Conservation (phyloP, 2,888 invertebrate genomes). For the Plagiodera versicolora region DNA sequence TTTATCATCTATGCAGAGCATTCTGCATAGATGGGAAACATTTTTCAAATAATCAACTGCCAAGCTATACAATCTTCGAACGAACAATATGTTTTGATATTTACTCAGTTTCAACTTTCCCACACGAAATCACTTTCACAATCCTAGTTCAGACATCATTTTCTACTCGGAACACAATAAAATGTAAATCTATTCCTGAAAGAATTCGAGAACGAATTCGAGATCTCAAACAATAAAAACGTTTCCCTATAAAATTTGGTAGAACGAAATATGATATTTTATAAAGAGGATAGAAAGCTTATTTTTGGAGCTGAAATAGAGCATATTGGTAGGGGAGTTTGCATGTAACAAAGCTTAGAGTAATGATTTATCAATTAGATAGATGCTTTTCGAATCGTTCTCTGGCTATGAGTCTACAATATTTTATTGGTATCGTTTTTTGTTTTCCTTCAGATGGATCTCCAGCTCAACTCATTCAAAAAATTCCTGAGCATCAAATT, state of each 20-base stretch:
- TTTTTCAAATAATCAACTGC: background rate
- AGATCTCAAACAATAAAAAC: slow-evolving; percentile 21
- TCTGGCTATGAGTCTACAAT: too few species aligned
- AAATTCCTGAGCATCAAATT: background rate
- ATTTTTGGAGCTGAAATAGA: too few species aligned
- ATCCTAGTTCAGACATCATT: slow-evolving; percentile 25
- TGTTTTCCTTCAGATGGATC: too few species aligned
- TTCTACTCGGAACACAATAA: slow-evolving; percentile 25
- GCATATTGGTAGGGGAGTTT: too few species aligned
- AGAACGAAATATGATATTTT: background rate
- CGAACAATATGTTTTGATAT: slow-evolving; percentile 14
- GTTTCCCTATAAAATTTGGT: slow-evolving; percentile 18
- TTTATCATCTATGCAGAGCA: too few species aligned
- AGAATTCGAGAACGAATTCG: slow-evolving; percentile 17
- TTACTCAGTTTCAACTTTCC: slow-evolving; percentile 16
- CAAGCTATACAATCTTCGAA: background rate
- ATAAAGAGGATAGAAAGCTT: background rate
- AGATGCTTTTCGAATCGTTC: too few species aligned
- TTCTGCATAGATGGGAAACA: too few species aligned
- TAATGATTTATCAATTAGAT: too few species aligned
- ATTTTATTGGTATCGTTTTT: too few species aligned
- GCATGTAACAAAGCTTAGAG: too few species aligned
- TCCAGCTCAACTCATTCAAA: background rate
- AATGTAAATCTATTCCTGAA: slow-evolving; percentile 27
- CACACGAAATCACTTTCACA: too few species aligned